Percentiles rank a stretch among this genome's conserved stretches.
Conservation (phyloP, 2,113 vertebrate genomes). For the Penelope pileata region DNA sequence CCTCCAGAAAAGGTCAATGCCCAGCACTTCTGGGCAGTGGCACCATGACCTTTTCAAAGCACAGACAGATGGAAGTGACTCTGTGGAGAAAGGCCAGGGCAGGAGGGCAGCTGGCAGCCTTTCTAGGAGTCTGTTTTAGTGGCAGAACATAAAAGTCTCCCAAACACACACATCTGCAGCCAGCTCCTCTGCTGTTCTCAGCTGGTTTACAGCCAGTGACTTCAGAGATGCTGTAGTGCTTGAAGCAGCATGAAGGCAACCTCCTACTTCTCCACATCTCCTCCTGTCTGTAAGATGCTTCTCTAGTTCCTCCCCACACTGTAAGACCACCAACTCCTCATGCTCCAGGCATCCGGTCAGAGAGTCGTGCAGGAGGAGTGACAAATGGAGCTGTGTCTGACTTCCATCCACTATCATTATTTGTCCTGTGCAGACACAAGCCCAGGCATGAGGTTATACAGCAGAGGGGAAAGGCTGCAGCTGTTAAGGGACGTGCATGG, state of each 20-base stretch:
- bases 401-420: neutral
- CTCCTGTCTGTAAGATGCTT: accelerated
- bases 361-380: accelerated
- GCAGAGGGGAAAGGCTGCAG: neutral
- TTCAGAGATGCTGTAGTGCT: neutral
- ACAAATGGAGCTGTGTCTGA: neutral
- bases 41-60: constrained; percentile 41
- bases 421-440: neutral
- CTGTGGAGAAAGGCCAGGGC: neutral
- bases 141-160: neutral
- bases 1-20: constrained; percentile 33
- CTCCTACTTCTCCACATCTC: neutral
- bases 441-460: neutral
- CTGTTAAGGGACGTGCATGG: neutral
- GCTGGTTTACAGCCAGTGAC: neutral
- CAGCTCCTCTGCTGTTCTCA: neutral
- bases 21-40: neutral
- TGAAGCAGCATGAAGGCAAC: neutral
- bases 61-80: neutral
- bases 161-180: neutral
- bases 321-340: accelerated
- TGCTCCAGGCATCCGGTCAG: neutral
- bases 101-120: constrained; percentile 24
- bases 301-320: neutral
- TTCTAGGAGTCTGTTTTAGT: neutral